A percentile compares a stretch with the other conserved stretches of the same genome.
phyloP scores from a whole-genome alignment of 2,797 vertebrate species.

The Trematomus bernacchii region DNA sequence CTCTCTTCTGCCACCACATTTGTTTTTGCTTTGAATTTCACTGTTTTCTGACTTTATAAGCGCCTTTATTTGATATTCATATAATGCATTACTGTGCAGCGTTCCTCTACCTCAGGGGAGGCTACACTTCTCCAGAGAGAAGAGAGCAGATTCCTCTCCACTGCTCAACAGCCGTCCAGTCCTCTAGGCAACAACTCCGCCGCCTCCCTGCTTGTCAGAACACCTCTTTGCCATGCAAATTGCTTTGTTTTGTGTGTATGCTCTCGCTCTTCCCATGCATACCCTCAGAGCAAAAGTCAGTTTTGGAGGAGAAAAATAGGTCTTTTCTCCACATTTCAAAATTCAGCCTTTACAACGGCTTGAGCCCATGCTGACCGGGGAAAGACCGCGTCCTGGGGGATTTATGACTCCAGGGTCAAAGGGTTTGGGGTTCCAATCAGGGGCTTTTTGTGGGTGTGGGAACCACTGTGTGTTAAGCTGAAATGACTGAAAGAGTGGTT shows the following conservation, averaged over 20 bases:
- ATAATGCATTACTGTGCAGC: conserved; percentile 55
- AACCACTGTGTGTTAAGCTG: conserved; percentile 17
- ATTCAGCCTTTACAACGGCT: conserved; percentile 44
- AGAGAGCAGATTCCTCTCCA: conserved; percentile 60
- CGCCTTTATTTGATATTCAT: conserved; percentile 68
- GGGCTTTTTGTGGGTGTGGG: conserved; percentile 14
- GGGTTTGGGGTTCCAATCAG: conserved; percentile 26
- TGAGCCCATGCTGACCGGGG: conserved; percentile 34
- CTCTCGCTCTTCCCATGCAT: conserved; percentile 42
- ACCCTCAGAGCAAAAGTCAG: conserved; percentile 40
- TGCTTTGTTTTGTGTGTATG: conserved; percentile 52
- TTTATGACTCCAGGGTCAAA: conserved; percentile 57
- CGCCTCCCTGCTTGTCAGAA: conserved; percentile 68
- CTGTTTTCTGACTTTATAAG: conserved; percentile 48
- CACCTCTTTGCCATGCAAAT: conserved; percentile 75
- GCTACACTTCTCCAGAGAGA: conserved; percentile 54
- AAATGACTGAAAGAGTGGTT: conserved; percentile 23
- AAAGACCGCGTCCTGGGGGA: conserved; percentile 43
- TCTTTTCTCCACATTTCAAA: conserved; percentile 34
- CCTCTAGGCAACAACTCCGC: conserved; percentile 62
- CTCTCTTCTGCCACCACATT: not conserved
- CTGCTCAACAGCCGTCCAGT: conserved; percentile 63
- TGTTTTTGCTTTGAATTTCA: conserved; percentile 26
- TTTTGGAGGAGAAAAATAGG: conserved; percentile 35
- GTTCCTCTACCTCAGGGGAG: conserved; percentile 45